A percentile compares a stretch with the other conserved stretches of the same genome.
phyloP scores from a whole-genome alignment of 2,888 invertebrate genomes.

The Scelioninae gen. 2 region DNA sequence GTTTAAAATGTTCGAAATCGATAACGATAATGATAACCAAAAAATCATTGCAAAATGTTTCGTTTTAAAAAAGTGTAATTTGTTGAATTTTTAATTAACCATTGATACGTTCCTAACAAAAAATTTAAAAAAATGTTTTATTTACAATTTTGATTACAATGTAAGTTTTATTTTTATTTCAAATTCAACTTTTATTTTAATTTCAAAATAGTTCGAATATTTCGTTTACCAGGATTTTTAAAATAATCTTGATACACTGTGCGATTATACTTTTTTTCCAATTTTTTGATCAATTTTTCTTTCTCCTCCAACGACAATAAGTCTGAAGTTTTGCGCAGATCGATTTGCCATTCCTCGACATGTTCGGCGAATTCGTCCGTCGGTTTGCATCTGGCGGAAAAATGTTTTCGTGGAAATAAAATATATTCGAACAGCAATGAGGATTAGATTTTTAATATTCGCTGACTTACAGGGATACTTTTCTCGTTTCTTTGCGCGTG shows the following conservation, averaged over 20 bases:
- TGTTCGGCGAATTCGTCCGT: constrained; percentile 61
- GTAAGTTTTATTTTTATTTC: too few species aligned
- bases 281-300: constrained; percentile 61
- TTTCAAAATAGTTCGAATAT: not conserved
- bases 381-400: constrained; percentile 58
- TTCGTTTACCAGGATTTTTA: constrained; percentile 58
- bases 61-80: too few species aligned
- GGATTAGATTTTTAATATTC: too few species aligned
- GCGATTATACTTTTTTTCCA: constrained; percentile 61
- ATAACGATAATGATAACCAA: too few species aligned
- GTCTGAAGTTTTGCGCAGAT: constrained; percentile 59
- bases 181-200: not conserved
- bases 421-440: too few species aligned
- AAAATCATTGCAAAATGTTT: too few species aligned
- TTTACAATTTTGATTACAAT: too few species aligned
- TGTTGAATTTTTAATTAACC: too few species aligned
- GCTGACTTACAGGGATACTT: constrained; percentile 61
- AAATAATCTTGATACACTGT: constrained; percentile 63
- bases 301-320: constrained; percentile 60
- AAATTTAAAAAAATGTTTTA: too few species aligned
- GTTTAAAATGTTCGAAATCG: too few species aligned
- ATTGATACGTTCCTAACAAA: too few species aligned
- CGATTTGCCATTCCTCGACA: constrained; percentile 63
- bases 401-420: too few species aligned
- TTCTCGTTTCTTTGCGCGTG: constrained; percentile 54